A percentile compares a stretch with the other conserved stretches of the same genome.
Evolutionary conservation across 2,797 vertebrate species (phyloP).

Genomic region (Rhynchonycteris naso): DNA sequence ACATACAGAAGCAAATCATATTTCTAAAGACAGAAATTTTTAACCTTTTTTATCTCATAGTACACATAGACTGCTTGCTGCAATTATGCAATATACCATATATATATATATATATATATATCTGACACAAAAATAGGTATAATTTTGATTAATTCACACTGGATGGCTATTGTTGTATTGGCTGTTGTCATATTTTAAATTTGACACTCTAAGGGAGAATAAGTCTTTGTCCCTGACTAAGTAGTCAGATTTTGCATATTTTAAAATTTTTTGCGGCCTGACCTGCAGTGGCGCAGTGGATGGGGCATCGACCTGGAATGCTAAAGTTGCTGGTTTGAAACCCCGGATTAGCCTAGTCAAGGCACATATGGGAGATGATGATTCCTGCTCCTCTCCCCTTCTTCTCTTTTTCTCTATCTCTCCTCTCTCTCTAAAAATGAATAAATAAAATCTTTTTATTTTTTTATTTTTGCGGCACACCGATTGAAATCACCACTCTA

Average conservation of each 20-base stretch:
- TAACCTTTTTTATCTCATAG: not conserved
- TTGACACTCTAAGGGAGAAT: not conserved
- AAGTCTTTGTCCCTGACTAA: no score
- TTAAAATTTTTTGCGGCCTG: not conserved
- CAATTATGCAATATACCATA: not conserved
- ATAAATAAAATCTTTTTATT: no score
- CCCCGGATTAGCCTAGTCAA: no score
- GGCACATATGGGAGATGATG: no score
- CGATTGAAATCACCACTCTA: not conserved
- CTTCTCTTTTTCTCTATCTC: no score
- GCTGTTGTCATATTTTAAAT: not conserved
- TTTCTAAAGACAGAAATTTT: not conserved
- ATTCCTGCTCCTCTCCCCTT: no score
- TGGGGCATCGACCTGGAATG: no score
- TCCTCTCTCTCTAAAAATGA: no score
- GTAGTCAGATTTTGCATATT: not conserved
- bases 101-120: not conserved
- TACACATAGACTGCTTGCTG: not conserved
- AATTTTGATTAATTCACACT: not conserved
- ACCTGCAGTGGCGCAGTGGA: no score
- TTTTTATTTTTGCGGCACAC: not conserved
- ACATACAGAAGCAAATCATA: not conserved
- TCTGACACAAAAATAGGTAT: not conserved
- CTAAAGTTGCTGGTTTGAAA: no score
- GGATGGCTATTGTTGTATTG: not conserved